Conservation (phyloP, 2,113 vertebrate species). For the Limnothrissa miodon region DNA sequence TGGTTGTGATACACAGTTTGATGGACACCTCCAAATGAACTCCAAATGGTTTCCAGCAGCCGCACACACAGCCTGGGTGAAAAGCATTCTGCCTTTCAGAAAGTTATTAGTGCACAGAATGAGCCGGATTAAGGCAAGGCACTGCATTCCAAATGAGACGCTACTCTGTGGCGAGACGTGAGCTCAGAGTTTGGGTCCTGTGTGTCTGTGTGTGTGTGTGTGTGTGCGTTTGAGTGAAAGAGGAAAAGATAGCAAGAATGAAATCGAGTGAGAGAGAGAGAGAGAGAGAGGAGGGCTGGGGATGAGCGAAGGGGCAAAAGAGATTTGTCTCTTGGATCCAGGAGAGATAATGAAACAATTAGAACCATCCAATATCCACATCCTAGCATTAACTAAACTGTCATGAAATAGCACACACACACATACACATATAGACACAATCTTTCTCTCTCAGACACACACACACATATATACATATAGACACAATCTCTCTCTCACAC, state of each 20-base stretch:
- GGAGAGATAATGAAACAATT: constrained; percentile 49
- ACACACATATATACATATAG: too few species aligned
- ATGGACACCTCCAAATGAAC: constrained; percentile 53
- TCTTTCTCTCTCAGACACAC: background rate
- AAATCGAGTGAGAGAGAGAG: background rate
- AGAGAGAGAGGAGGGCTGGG: background rate
- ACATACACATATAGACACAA: too few species aligned
- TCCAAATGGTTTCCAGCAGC: constrained; percentile 41
- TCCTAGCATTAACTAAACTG: constrained; percentile 6
- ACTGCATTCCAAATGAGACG: constrained; percentile 20
- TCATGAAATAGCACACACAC: constrained; percentile 23
- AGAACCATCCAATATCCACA: constrained; percentile 32
- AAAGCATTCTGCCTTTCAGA: constrained; percentile 30
- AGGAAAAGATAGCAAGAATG: background rate
- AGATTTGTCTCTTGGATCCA: constrained; percentile 26
- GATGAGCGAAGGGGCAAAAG: background rate
- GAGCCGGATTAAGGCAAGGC: constrained; percentile 31
- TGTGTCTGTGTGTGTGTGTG: background rate
- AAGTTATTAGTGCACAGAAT: constrained; percentile 45
- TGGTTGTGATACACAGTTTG: constrained; percentile 27
- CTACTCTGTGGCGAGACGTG: constrained; percentile 19
- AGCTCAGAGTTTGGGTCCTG: background rate
- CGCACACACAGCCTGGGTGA: constrained; percentile 31
- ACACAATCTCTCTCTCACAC: background rate
- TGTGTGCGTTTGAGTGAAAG: background rate